phyloP scores from a whole-genome alignment of 35 echinoderm and acorn worm genomes.

The Amphiura filiformis region DNA sequence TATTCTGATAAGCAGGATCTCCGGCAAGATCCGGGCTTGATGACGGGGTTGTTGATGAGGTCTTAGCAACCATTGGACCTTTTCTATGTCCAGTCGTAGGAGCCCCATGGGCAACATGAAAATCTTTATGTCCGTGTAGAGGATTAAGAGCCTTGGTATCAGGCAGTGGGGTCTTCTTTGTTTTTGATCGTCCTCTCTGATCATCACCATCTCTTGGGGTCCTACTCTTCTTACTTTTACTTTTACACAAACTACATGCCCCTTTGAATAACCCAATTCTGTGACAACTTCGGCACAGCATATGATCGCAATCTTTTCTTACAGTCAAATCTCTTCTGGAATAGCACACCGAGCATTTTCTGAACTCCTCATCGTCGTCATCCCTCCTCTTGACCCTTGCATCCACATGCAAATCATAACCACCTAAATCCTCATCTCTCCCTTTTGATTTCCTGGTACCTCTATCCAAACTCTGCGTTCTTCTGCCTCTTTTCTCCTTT shows the following conservation, averaged over 20 bases:
- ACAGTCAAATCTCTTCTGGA: neutral
- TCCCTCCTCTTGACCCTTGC: neutral
- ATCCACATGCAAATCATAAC: neutral
- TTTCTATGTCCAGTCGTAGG: neutral
- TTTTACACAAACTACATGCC: neutral
- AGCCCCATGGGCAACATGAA: neutral
- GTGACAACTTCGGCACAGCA: conserved; percentile 16
- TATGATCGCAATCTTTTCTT: conserved; percentile 36
- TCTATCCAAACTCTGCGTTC: conserved; percentile 43
- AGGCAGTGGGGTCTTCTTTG: neutral
- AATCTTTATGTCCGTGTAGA: neutral
- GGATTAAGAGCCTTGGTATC: neutral
- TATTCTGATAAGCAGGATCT: too few species aligned
- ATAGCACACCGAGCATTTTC: conserved; percentile 24
- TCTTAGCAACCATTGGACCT: neutral
- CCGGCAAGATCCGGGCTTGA: neutral
- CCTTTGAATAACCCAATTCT: neutral
- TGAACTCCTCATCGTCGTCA: neutral
- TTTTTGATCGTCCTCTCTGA: neutral
- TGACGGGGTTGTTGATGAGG: neutral
- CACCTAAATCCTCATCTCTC: neutral
- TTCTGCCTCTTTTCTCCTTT: neutral
- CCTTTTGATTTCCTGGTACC: neutral
- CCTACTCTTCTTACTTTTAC: neutral
- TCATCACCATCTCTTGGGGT: neutral